Evolutionary conservation across 1,140 invertebrate species (phyloP).

Genomic region (Tribolium castaneum): DNA sequence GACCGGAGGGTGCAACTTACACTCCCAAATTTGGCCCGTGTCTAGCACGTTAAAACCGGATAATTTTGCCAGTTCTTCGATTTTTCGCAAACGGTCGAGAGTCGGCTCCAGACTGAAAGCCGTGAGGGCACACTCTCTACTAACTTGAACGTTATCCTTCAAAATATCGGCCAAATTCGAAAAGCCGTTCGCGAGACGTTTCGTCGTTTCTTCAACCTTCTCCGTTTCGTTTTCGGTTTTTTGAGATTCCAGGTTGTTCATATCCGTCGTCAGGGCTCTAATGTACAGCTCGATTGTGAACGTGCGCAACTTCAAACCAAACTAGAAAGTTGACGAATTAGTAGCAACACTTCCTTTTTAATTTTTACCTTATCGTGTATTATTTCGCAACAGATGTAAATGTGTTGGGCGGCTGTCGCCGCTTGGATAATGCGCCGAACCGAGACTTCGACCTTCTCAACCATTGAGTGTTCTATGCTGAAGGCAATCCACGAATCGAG

Average conservation of each 20-base stretch:
- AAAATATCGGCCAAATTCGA: conserved; percentile 70
- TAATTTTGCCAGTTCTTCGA: conserved; percentile 68
- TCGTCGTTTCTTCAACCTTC: conserved; percentile 67
- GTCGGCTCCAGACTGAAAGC: conserved; percentile 75
- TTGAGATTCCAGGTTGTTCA: conserved; percentile 79
- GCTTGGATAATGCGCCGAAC: conserved; percentile 58
- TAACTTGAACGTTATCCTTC: conserved; percentile 67
- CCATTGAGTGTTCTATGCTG: conserved; percentile 16
- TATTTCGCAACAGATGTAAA: conserved; percentile 59
- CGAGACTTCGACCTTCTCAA: conserved; percentile 41
- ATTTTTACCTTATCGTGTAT: conserved; percentile 55
- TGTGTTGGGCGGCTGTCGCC: conserved; percentile 57
- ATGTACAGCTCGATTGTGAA: conserved; percentile 80
- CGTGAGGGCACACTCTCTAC: conserved; percentile 73
- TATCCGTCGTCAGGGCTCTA: conserved; percentile 77
- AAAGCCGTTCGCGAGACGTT: conserved; percentile 69
- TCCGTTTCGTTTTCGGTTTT: conserved; percentile 69
- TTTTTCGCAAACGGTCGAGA: conserved; percentile 64
- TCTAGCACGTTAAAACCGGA: conserved; percentile 65
- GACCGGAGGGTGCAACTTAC: conserved; percentile 58
- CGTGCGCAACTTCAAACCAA: conserved; percentile 70
- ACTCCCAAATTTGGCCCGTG: conserved; percentile 62
- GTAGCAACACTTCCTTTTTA: neutral
- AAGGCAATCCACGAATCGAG: conserved; percentile 52
- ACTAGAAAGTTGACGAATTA: conserved; percentile 66